Base-by-base conservation (phyloP, 2,113 vertebrate species). In the Erinaceus europaeus region DNA sequence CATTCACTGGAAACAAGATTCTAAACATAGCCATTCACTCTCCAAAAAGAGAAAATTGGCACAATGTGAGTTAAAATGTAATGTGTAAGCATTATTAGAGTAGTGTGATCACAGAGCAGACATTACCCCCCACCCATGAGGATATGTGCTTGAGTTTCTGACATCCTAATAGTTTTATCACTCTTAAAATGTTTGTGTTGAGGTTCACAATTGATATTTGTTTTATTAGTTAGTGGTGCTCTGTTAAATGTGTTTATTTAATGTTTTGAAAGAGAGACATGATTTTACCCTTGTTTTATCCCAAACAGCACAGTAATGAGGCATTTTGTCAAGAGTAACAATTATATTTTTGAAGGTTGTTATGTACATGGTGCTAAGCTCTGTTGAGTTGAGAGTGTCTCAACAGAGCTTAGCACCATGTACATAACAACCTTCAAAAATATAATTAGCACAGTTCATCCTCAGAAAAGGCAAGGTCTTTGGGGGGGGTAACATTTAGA, bases 221-320 rank as follows among this genome's bases (percentile, higher is more conserved):
- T 85, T 65, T 78, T 88, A 42, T 42, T 65, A 67, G 62, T 76
- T 74, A 72, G 6, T 12, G 84, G 36, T 69, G 48, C 36, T 81
- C 4, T 52, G 14, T 74, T 92, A 86, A 79, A 55, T 84, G 55
- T 85, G 20, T 73, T 64, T 34, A 69, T 55, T 75, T 83, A 86
- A 84, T 84, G 18, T 81, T 84, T 77, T 89, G 53, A 81, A 69
- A 5, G 32, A 90, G 29, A 90, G 59, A 74, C 40, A 50, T 84
- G 52, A 59, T 78, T 86, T 83, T 9, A 84, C 50, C 42, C 64
- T 76, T 6, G 11, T 76, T 72, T 90, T 71, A 69, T 34, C 69
- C 44, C 61, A 25, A 21, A 79, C 32, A 55, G 57, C 53, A 81
- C 12, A n/a, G 76, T 86, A 80, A 29, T 36, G 34, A 87, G 61